phyloP scores from a whole-genome alignment of 2,797 vertebrate species.

The Aulostomus chinensis region DNA sequence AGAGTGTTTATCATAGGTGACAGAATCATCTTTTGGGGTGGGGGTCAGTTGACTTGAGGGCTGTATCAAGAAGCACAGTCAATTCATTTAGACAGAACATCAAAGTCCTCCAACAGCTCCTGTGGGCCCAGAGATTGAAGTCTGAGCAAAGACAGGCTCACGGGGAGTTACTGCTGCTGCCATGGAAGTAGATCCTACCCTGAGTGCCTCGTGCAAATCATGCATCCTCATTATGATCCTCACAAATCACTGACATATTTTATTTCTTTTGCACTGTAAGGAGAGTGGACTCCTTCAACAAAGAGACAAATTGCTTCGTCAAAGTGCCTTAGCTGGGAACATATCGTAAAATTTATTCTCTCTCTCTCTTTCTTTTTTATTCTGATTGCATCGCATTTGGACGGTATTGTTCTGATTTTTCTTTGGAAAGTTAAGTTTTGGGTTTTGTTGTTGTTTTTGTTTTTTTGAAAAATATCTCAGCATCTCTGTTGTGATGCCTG shows the following conservation, averaged over 20 bases:
- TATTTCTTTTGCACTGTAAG: constrained; percentile 53
- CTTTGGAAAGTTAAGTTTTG: constrained; percentile 60
- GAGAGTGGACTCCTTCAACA: constrained; percentile 33
- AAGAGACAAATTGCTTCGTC: constrained; percentile 55
- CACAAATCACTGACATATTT: constrained; percentile 59
- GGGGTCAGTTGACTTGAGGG: constrained; percentile 56
- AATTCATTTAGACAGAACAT: constrained; percentile 79
- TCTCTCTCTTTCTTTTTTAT: no score
- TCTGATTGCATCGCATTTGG: constrained; percentile 62
- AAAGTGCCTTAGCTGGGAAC: constrained; percentile 49
- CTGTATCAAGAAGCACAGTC: constrained; percentile 70
- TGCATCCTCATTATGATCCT: constrained; percentile 68
- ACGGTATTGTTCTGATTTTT: constrained; percentile 62
- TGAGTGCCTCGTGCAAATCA: constrained; percentile 66
- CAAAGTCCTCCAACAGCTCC: constrained; percentile 78
- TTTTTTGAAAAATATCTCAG: constrained; percentile 68
- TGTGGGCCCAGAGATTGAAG: constrained; percentile 73
- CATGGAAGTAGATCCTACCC: constrained; percentile 63
- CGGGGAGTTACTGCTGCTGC: constrained; percentile 67
- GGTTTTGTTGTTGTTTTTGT: not conserved
- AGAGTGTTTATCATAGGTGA: constrained; percentile 71
- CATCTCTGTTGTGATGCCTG: constrained; percentile 74
- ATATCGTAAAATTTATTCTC: no score
- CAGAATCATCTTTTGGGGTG: constrained; percentile 48
- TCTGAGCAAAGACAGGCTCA: constrained; percentile 69